Evolutionary conservation across 2,797 vertebrate genomes (phyloP).

Genomic region (Sebastes matsubarae): DNA sequence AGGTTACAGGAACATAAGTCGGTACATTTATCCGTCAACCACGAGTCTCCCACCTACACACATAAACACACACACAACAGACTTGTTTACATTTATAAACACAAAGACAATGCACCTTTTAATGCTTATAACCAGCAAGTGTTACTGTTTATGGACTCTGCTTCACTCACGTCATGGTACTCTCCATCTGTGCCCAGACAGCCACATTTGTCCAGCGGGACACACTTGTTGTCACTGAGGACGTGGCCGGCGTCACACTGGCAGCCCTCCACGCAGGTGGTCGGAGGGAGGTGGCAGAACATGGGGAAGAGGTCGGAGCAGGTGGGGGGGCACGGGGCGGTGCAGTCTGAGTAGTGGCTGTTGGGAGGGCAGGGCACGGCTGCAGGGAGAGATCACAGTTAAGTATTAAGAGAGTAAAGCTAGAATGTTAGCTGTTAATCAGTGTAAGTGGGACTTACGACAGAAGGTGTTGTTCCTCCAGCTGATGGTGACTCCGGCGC

Average conservation of each 20-base stretch:
- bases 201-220: constrained; percentile 78
- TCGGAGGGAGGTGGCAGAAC: constrained; percentile 77
- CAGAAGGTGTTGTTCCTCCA: constrained; percentile 87
- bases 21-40: constrained; percentile 79
- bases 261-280: constrained; percentile 85
- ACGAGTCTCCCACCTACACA: constrained; percentile 82
- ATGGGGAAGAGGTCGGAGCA: constrained; percentile 82
- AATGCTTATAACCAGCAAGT: too few relatives aligned
- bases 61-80: not conserved
- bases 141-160: too few relatives aligned
- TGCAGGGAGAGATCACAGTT: constrained; percentile 43
- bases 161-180: constrained; percentile 82
- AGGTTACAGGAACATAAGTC: constrained; percentile 76
- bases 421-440: too few relatives aligned
- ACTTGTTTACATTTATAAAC: not conserved
- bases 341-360: constrained; percentile 85
- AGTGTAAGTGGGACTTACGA: constrained; percentile 67
- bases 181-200: constrained; percentile 76
- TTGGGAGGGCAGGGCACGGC: constrained; percentile 82
- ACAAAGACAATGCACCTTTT: not conserved
- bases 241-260: constrained; percentile 80
- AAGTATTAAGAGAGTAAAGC: too few relatives aligned
- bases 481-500: constrained; percentile 76
- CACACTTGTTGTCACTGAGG: constrained; percentile 82
- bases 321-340: constrained; percentile 81